Base-by-base conservation (phyloP, 2,888 invertebrate genomes). In the Trachelus troglodyta region DNA sequence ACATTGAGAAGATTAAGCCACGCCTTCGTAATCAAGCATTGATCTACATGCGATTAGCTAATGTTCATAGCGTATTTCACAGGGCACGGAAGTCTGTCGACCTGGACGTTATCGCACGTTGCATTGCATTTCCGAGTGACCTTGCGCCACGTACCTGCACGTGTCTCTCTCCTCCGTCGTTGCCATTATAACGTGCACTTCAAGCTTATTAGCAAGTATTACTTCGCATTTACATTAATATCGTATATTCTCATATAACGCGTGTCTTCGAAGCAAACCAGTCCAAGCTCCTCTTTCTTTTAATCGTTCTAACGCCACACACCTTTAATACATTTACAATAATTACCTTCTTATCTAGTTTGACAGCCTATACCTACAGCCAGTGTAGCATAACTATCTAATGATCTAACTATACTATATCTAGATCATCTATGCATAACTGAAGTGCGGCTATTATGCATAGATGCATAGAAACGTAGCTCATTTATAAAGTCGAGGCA, bases 31-130 rank as follows among this genome's bases (percentile, higher is more conserved):
- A 34, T 11, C 34, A n/a, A 34, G n/a, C 15, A n/a, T 23, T 34
- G 80, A 81, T 81, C 82, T 82, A 23, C 23, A 80, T 83, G 80
- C 83, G 82, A 84, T 80, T 80, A 83, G 83, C 82, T 83, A 82
- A 85, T 81, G 81, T 78, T 78, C 79, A 74, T 75, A 23, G 23
- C 23, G 81, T 73, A 80, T 83, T 82, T 83, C 85, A 82, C 82
- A 82, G 76, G 81, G 77, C 80, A 79, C 80, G 78, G 79, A 83
- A 81, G 79, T 81, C 81, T 81, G 83, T 78, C 79, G 81, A 79
- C 81, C 79, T 80, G 81, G 75, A 79, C 76, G 79, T 79, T 83
- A 83, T 83, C 80, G 80, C 79, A 79, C 78, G 69, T 77, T 69
- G 75, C 75, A 79, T 75, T n/a, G 34, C 78, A 76, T 77, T 75